These are phyloP conservation scores for Caenorhabditis remanei DNA, from an alignment of 1,140 invertebrate genomes.

Conservation along the genomic window DNA sequence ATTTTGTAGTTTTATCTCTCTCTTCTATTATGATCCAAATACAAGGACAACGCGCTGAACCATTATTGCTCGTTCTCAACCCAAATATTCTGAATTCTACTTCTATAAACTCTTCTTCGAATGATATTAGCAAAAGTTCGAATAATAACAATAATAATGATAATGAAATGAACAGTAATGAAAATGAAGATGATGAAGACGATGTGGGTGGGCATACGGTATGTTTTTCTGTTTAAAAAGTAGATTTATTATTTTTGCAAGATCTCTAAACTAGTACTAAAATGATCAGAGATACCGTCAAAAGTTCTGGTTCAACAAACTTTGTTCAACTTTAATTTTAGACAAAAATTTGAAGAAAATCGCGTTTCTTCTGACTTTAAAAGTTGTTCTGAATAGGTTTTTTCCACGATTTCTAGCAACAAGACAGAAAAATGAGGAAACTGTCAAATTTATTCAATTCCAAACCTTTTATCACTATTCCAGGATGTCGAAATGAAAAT, in stretches of 20 bases:
- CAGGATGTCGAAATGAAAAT: constrained; percentile 56
- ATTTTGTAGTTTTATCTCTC: background rate
- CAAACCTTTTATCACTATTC: background rate
- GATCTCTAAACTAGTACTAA: too few species aligned
- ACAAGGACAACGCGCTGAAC: background rate
- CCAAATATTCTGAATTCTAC: background rate
- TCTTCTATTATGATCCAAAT: background rate
- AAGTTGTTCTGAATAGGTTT: too few species aligned
- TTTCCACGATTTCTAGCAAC: too few species aligned
- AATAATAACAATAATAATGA: constrained; percentile 9
- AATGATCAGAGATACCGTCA: too few species aligned
- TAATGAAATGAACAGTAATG: background rate
- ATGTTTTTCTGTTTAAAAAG: background rate
- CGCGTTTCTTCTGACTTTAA: too few species aligned
- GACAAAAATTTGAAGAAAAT: too few species aligned
- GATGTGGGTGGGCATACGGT: background rate
- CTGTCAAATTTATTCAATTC: too few species aligned
- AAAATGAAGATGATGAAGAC: background rate
- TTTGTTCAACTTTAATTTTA: too few species aligned
- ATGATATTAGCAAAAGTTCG: background rate
- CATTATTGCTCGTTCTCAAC: background rate
- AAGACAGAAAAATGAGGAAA: too few species aligned
- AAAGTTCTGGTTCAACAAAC: too few species aligned
- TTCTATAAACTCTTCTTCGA: background rate
- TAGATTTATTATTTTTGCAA: too few species aligned